These are phyloP conservation scores for Penaeus vannamei DNA, from an alignment of 1,140 invertebrate genomes.

Conservation along the genomic window DNA sequence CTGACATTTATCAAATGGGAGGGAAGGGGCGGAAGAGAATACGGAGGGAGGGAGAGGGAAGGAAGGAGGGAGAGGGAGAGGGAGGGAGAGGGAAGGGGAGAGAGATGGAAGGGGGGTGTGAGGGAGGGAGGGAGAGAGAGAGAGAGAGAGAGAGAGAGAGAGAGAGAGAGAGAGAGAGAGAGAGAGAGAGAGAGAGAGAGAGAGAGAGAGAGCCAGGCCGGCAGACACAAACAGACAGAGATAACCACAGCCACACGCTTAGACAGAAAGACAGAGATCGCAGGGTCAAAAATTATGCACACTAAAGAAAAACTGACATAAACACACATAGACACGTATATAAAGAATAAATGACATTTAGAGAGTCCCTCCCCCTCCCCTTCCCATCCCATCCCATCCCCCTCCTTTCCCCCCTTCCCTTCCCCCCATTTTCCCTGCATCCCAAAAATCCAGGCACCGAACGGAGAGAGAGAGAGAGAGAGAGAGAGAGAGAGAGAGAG, in stretches of 20 bases:
- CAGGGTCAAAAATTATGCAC: background rate
- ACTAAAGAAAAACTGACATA: background rate
- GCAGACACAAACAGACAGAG: background rate
- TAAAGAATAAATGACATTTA: background rate
- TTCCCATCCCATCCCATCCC: too few relatives aligned
- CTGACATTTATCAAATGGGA: background rate
- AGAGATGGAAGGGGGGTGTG: background rate
- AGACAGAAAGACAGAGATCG: constrained; percentile 6
- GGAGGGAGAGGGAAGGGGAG: background rate
- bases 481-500: too few relatives aligned
- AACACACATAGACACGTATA: background rate
- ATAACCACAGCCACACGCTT: background rate
- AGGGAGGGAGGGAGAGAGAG: background rate
- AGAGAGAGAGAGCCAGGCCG: background rate
- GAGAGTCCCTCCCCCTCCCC: too few relatives aligned
- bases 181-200: background rate
- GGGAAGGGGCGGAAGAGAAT: background rate
- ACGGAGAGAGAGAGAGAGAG: too few relatives aligned
- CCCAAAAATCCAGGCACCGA: too few relatives aligned
- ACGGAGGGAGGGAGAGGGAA: background rate
- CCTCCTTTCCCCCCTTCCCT: too few relatives aligned
- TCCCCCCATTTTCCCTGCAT: too few relatives aligned
- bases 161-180: background rate
- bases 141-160: background rate
- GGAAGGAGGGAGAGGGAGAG: background rate